Conservation (phyloP, 1,140 invertebrate genomes). For the Apis cerana region DNA sequence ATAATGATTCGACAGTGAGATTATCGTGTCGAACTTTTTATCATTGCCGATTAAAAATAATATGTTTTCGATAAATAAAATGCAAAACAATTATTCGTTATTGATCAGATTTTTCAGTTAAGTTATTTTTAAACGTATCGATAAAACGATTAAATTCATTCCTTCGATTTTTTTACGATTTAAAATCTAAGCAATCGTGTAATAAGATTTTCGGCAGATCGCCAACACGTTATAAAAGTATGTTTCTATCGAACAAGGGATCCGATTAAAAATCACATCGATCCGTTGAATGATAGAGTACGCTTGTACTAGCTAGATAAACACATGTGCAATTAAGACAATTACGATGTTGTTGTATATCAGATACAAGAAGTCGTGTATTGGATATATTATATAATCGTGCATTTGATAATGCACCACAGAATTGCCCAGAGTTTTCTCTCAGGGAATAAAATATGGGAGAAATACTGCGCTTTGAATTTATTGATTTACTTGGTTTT, state of each 20-base stretch:
- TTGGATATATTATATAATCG: conserved; percentile 20
- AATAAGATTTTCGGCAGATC: not conserved
- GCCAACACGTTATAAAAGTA: not conserved
- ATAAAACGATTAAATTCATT: not conserved
- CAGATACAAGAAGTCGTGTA: conserved; percentile 12
- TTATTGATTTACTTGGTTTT: not conserved
- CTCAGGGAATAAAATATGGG: not conserved
- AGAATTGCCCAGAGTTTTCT: not conserved
- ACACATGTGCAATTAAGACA: not conserved
- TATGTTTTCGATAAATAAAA: conserved; percentile 20
- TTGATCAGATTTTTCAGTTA: not conserved
- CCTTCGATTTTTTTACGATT: not conserved
- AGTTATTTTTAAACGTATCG: not conserved
- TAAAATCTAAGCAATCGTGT: conserved; percentile 4
- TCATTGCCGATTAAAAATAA: conserved; percentile 13
- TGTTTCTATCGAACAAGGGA: not conserved
- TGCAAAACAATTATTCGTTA: not conserved
- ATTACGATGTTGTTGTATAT: conserved; percentile 1
- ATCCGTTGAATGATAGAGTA: not conserved
- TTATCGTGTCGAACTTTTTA: not conserved
- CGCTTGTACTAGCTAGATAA: not conserved
- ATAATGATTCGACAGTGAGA: not conserved
- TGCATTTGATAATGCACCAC: not conserved
- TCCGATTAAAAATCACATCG: not conserved
- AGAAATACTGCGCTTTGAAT: not conserved